Conservation (phyloP, 2,797 vertebrate genomes). For the Myiotriccus ornatus region DNA sequence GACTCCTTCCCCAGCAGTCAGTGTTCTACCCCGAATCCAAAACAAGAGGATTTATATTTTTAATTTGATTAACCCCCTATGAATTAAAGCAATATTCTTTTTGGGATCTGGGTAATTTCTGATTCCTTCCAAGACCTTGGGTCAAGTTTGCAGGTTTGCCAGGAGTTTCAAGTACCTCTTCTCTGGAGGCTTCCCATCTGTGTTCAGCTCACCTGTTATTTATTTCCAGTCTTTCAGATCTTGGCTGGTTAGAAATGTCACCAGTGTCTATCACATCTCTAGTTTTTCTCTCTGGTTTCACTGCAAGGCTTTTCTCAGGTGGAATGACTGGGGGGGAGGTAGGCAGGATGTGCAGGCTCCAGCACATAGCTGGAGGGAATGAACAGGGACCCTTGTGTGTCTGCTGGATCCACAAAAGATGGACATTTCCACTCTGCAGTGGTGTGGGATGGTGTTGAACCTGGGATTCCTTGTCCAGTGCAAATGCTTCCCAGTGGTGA, state of each 20-base stretch:
- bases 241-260: neutral
- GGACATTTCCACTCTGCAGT: too few relatives aligned
- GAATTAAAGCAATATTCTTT: conserved; percentile 31
- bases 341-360: neutral
- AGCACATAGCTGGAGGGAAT: neutral
- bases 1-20: neutral
- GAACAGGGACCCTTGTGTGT: fast-evolving
- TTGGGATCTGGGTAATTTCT: neutral
- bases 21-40: neutral
- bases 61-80: neutral
- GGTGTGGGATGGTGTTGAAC: neutral
- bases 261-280: neutral
- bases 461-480: neutral
- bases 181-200: neutral
- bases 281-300: neutral
- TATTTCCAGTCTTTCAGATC: neutral
- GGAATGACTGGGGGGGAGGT: fast-evolving
- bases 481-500: fast-evolving
- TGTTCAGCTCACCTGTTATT: neutral
- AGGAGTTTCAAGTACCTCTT: neutral
- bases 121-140: neutral
- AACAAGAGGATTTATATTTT: conserved; percentile 23
- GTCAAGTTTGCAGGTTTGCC: neutral
- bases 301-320: neutral
- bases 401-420: neutral